phyloP scores from a whole-genome alignment of 2,797 vertebrate genomes.

The Halcyon badia region DNA sequence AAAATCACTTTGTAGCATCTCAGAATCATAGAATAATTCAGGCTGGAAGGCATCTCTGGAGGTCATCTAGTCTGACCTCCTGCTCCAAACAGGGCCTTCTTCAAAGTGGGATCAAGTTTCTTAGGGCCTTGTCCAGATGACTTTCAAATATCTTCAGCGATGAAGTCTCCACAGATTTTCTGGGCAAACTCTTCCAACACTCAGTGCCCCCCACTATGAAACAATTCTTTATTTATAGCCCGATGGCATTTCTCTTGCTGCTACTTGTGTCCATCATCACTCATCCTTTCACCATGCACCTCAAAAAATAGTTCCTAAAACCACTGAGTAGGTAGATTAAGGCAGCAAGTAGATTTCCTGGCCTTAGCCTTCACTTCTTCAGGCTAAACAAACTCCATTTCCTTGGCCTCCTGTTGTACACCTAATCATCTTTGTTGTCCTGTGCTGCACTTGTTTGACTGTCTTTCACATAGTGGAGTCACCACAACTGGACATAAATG shows the following conservation, averaged over 20 bases:
- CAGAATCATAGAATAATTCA: not conserved
- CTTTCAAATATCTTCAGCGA: not conserved
- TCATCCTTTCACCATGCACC: not conserved
- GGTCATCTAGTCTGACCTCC: not conserved
- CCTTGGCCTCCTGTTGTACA: not conserved
- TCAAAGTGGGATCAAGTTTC: not conserved
- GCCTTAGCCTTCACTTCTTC: not conserved
- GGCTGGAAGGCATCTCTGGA: not conserved
- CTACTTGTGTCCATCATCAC: not conserved
- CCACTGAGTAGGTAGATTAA: not conserved
- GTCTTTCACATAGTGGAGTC: not conserved
- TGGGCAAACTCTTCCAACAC: not conserved
- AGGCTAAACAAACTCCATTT: not conserved
- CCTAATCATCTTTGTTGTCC: not conserved
- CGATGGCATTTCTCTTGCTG: not conserved
- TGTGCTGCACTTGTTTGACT: not conserved
- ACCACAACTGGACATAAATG: not conserved
- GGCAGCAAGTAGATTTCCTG: not conserved
- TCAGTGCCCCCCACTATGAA: not conserved
- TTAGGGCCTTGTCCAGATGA: not conserved
- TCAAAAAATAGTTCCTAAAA: not conserved
- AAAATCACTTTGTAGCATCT: not conserved
- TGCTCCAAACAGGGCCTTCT: not conserved
- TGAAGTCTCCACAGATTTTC: not conserved
- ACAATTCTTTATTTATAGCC: not conserved